phyloP scores from a whole-genome alignment of 2,113 vertebrate species.

The Zootoca vivipara region DNA sequence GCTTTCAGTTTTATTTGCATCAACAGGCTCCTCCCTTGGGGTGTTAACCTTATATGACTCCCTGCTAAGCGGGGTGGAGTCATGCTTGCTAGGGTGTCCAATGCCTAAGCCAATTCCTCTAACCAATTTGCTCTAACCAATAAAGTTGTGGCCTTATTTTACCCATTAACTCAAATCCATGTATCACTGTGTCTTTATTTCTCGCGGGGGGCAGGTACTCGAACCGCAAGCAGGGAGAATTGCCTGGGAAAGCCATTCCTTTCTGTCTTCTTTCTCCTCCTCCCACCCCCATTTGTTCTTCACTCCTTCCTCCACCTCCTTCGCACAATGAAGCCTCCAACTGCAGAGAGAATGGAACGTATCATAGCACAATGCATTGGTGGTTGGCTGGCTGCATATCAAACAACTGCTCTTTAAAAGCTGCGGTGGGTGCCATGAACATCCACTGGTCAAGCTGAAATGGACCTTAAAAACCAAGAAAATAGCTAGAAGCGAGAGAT shows the following conservation, averaged over 20 bases:
- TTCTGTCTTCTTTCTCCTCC: background rate
- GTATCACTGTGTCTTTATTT: no score
- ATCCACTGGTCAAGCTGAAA: slow-evolving; percentile 36
- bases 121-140: no score
- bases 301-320: background rate
- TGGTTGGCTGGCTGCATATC: background rate
- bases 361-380: background rate
- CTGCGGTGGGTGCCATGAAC: background rate
- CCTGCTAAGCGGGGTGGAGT: no score
- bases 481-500: background rate
- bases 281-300: background rate
- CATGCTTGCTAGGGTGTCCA: no score
- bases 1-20: no score
- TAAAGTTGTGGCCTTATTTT: no score
- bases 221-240: no score
- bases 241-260: background rate
- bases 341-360: background rate
- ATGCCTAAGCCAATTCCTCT: no score
- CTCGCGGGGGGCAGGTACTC: no score
- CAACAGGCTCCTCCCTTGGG: no score
- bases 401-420: background rate
- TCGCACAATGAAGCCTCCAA: background rate
- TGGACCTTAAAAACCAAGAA: slow-evolving; percentile 16
- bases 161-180: no score
- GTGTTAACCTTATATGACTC: no score